Percentiles rank a stretch among this genome's conserved stretches.
phyloP scores from a whole-genome alignment of 2,113 vertebrate genomes.

The Apodemus speciosus region DNA sequence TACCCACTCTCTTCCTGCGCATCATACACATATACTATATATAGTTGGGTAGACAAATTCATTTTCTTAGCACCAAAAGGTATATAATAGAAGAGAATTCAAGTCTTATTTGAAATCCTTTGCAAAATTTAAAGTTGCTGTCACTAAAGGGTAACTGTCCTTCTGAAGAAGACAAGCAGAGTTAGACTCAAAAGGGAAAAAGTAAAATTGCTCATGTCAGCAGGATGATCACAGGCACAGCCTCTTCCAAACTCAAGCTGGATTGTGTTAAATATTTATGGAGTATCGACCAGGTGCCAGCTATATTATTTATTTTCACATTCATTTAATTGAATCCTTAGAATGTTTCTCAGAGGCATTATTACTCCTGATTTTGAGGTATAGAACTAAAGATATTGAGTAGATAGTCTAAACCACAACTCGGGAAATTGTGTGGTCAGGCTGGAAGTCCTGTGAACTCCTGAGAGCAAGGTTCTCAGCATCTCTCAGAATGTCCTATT shows the following conservation, averaged over 20 bases:
- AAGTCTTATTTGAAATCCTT: background rate
- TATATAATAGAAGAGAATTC: background rate
- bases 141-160: background rate
- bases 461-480: background rate
- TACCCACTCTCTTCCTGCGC: background rate
- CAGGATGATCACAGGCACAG: fast-evolving
- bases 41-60: background rate
- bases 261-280: background rate
- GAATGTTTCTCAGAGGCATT: background rate
- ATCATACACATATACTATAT: background rate
- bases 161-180: background rate
- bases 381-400: background rate
- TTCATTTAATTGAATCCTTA: background rate
- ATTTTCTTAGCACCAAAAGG: background rate
- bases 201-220: background rate
- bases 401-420: background rate
- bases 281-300: background rate
- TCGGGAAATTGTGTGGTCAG: background rate
- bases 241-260: background rate
- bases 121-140: background rate
- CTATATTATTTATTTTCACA: background rate
- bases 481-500: background rate
- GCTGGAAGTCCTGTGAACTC: background rate
- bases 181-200: background rate
- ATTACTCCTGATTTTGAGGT: background rate